Evolutionary conservation across 2,113 vertebrate species (phyloP).

Genomic region (Gnathonemus longibarbis): DNA sequence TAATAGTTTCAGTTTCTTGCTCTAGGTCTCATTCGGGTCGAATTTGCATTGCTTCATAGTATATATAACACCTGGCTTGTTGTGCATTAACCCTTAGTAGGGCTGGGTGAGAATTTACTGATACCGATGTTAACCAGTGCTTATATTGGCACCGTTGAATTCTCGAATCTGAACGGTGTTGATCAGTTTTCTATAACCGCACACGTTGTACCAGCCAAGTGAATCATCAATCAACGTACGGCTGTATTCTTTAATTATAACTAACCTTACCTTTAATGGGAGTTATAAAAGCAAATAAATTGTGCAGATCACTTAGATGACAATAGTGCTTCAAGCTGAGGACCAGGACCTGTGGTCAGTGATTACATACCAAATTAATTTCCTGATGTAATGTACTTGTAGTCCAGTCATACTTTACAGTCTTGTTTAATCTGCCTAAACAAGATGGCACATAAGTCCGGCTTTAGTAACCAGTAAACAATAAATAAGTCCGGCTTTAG

Average conservation of each 20-base stretch:
- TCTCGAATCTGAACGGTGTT: not conserved
- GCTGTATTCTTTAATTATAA: not conserved
- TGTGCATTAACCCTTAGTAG: not conserved
- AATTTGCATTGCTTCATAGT: not conserved
- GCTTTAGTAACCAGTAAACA: not conserved
- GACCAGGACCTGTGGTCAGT: not conserved
- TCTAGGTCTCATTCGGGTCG: not conserved
- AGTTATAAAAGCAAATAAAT: not conserved
- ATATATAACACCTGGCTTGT: not conserved
- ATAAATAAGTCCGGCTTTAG: not conserved
- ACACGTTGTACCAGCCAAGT: not conserved
- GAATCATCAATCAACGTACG: not conserved
- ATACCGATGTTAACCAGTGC: not conserved
- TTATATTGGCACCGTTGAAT: not conserved
- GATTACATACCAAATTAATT: not conserved
- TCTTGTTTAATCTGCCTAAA: not conserved
- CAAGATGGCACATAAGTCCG: not conserved
- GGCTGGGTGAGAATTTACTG: not conserved
- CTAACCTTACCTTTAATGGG: not conserved
- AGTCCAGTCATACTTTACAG: not conserved
- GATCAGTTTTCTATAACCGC: not conserved
- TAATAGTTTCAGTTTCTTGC: not conserved
- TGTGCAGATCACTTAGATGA: not conserved
- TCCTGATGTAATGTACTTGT: not conserved
- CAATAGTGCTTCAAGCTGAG: not conserved